These are phyloP conservation scores for Drosophila recens DNA, from an alignment of 2,888 invertebrate species.

Conservation along the genomic window DNA sequence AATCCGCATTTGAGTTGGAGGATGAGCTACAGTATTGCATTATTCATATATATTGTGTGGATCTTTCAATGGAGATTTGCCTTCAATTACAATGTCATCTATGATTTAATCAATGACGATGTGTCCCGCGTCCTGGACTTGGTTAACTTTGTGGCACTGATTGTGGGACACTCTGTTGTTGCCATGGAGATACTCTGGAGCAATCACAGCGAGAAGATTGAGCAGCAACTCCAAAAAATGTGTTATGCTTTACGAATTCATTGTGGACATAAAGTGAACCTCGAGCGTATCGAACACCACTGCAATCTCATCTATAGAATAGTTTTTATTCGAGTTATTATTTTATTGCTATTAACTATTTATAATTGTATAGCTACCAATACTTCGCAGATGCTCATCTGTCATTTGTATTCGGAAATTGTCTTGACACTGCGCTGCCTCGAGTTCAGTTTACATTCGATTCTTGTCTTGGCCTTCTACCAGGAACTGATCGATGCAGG, in stretches of 20 bases:
- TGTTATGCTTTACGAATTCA: conserved; percentile 17
- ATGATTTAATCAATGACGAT: conserved; percentile 21
- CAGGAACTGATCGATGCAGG: conserved; percentile 36
- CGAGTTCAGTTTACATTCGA: conserved; percentile 56
- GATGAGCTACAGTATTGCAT: conserved; percentile 21
- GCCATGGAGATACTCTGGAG: conserved; percentile 40
- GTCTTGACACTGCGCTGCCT: conserved; percentile 56
- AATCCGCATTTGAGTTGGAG: neutral
- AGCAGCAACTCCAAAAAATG: conserved; percentile 33
- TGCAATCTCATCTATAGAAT: conserved; percentile 18
- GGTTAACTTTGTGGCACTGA: conserved; percentile 35
- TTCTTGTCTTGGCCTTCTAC: conserved; percentile 37
- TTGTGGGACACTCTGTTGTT: conserved; percentile 35
- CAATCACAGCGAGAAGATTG: conserved; percentile 28
- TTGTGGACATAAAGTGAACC: conserved; percentile 29
- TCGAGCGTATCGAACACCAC: neutral
- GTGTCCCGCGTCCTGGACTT: conserved; percentile 36
- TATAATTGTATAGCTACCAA: neutral
- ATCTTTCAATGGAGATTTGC: conserved; percentile 35
- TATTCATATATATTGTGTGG: conserved; percentile 12
- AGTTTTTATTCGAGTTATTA: conserved; percentile 4
- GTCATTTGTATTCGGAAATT: conserved; percentile 53
- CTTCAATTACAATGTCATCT: conserved; percentile 33
- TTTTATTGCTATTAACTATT: conserved; percentile 12
- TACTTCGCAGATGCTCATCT: conserved; percentile 14